Evolutionary conservation across 2,888 invertebrate species (phyloP), one percentile per base, ranked within the genome.

Genomic region (Bugulina stolonifera): DNA sequence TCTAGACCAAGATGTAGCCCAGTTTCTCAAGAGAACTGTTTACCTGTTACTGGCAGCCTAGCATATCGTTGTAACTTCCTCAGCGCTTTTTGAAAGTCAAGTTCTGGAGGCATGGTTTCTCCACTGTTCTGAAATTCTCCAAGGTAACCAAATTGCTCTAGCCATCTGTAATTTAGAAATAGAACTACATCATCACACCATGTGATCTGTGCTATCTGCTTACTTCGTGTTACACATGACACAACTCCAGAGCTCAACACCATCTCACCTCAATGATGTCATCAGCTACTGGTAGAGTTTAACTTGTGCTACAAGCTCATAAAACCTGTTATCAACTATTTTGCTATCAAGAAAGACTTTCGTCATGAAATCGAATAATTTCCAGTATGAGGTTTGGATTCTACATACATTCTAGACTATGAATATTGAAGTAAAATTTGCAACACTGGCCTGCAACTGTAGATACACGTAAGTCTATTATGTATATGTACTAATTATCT

Each of bases 31-130:
- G n/a, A n/a, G n/a, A n/a, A n/a, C n/a, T n/a, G 18, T n/a, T 32
- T 32, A 64, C 64, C 64, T 64, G 64, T 64, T 64, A 64, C 64
- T 14, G 64, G 32, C 3, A 64, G 22, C 32, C 32, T 2, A 25
- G 64, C 32, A 27, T 64, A 64, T 64, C 64, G 2, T 32, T 64
- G 64, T 3, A 64, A 14, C n/a, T 64, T 64, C n/a, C 64, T 64
- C 29, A 64, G 3, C 5, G 64, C 64, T 27, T n/a, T 27, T 10
- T 27, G 25, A 5, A 64, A 14, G 3, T 18, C 14, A 14, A 32
- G 64, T 25, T 27, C 27, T 14, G 25, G 27, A 14, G 34, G 32
- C 27, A 2, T 34, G 5, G n/a, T 32, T 32, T 27, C 64, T 32
- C 32, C 64, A 34, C 64, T 64, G 18, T 43, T 43, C 32, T 32